A percentile compares a stretch with the other conserved stretches of the same genome.
phyloP scores from a whole-genome alignment of 2,797 vertebrate species.

The Girardinus metallicus region DNA sequence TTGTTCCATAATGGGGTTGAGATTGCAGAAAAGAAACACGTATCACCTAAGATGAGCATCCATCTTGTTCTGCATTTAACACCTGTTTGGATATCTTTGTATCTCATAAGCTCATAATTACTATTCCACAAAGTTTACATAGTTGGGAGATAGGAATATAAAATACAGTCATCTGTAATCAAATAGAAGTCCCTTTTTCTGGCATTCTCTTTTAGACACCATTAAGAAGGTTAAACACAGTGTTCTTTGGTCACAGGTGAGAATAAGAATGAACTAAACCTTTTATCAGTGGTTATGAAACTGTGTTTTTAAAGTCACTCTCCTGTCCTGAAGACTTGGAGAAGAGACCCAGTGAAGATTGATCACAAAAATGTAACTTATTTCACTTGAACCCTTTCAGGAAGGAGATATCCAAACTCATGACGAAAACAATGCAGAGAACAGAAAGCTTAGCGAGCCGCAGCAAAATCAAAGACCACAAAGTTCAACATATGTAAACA shows the following conservation, averaged over 20 bases:
- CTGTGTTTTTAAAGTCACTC: background rate
- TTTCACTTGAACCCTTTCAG: constrained; percentile 2
- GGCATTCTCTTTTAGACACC: constrained; percentile 48
- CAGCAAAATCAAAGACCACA: background rate
- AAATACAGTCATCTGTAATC: constrained; percentile 5
- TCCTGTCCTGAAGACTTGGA: constrained; percentile 32
- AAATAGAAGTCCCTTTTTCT: constrained; percentile 51
- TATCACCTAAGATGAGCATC: constrained; percentile 28
- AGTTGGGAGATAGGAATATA: background rate
- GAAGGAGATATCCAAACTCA: constrained; percentile 14
- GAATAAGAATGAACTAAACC: constrained; percentile 50
- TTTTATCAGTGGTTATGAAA: background rate
- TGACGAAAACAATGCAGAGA: constrained; percentile 8
- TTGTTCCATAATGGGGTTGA: constrained; percentile 15
- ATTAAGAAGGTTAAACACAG: constrained; percentile 69
- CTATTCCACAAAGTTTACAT: constrained; percentile 1
- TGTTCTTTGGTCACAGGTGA: constrained; percentile 80
- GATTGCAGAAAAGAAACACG: background rate
- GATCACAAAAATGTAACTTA: background rate
- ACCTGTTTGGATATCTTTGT: constrained; percentile 9
- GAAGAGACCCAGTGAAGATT: constrained; percentile 14
- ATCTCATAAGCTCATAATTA: constrained; percentile 36
- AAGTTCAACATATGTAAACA: background rate
- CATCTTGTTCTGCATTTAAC: constrained; percentile 31
- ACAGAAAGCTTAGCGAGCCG: background rate